Evolutionary conservation across 1,140 invertebrate species (phyloP).

Genomic region (Dolichoris vasculosae): DNA sequence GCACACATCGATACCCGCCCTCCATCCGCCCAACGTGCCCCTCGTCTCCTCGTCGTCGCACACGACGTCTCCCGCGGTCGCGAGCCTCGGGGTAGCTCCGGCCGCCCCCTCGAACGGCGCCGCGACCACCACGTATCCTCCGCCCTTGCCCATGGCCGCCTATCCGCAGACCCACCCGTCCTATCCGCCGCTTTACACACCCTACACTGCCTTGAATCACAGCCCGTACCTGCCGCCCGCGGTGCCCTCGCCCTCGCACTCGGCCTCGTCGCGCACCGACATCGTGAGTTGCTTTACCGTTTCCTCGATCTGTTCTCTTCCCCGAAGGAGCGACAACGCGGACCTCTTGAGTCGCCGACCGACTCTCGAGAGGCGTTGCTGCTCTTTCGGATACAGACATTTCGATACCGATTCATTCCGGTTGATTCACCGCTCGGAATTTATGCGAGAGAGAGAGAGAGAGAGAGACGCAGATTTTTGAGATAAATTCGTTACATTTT

Average conservation of each 20-base stretch:
- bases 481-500: too few species aligned
- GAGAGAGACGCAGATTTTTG: too few species aligned
- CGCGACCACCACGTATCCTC: slow-evolving; percentile 71
- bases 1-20: slow-evolving; percentile 75
- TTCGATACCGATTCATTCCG: neutral
- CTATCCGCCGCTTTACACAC: slow-evolving; percentile 83
- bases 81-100: slow-evolving; percentile 74
- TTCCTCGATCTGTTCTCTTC: neutral
- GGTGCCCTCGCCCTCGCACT: slow-evolving; percentile 78
- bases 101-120: slow-evolving; percentile 75
- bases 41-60: slow-evolving; percentile 74
- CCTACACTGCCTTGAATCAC: slow-evolving; percentile 82
- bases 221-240: slow-evolving; percentile 78
- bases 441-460: too few species aligned
- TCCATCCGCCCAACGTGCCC: slow-evolving; percentile 76
- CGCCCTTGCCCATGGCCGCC: slow-evolving; percentile 74
- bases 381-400: neutral
- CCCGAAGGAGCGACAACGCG: too few species aligned
- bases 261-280: slow-evolving; percentile 77
- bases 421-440: neutral
- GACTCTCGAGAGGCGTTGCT: neutral
- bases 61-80: slow-evolving; percentile 76
- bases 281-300: slow-evolving; percentile 71
- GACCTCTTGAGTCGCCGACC: too few species aligned
- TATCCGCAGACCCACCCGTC: slow-evolving; percentile 78